phyloP scores from a whole-genome alignment of 2,113 vertebrate genomes.

The Sminthopsis crassicaudata region DNA sequence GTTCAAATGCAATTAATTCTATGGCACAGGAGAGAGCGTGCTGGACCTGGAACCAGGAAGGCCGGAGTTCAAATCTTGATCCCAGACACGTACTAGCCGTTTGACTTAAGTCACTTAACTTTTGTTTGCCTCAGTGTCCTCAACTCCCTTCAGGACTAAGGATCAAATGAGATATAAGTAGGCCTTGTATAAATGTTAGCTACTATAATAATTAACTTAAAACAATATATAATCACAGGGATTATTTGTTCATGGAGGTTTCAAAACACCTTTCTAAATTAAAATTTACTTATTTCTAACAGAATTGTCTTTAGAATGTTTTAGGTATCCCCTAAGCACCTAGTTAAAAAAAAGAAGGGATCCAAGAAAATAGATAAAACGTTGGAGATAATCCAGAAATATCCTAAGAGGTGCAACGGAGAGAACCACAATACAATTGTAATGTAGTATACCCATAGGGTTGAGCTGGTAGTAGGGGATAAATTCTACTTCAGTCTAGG shows the following conservation, averaged over 20 bases:
- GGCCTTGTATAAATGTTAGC: neutral
- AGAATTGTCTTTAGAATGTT: neutral
- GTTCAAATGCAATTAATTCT: neutral
- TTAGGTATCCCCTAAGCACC: neutral
- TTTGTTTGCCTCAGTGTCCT: neutral
- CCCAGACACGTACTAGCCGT: neutral
- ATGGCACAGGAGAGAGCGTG: neutral
- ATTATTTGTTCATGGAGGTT: neutral
- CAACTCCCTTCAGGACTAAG: neutral
- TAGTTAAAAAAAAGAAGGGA: neutral
- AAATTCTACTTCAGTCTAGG: neutral
- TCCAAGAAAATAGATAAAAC: neutral
- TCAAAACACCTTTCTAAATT: neutral
- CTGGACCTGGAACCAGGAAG: neutral
- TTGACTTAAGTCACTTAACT: neutral
- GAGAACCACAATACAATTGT: neutral
- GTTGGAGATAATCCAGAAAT: neutral
- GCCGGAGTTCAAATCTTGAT: neutral
- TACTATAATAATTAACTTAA: neutral
- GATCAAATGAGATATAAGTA: neutral
- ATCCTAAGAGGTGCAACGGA: neutral
- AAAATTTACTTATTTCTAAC: neutral
- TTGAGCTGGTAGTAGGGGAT: neutral
- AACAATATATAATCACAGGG: neutral
- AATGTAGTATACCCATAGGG: neutral